Evolutionary conservation across 1,140 invertebrate genomes (phyloP), one percentile per base, ranked within the genome.

Genomic region (Armadillidium nasatum): DNA sequence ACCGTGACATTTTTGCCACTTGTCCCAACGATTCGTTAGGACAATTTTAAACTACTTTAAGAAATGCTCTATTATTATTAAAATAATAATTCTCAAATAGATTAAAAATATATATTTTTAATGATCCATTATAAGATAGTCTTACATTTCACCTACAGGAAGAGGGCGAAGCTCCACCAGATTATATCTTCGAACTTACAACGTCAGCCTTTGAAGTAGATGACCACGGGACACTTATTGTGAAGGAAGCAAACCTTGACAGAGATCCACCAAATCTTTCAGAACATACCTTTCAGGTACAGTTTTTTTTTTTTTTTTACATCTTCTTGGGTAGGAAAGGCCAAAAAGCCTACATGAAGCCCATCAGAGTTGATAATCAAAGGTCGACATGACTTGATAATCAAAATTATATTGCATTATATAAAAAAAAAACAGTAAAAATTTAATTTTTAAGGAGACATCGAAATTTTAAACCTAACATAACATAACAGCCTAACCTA

Each of bases 221-320:
- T 75, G 85, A 88, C 72, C 88, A 90, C 60, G 91, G 92, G 0
- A 86, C 88, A 69, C 84, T 96, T 9, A 86, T 94, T 0, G 93
- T 95, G 0, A 82, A 79, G 60, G 91, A 93, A 83, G 91, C 93
- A 80, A 90, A 91, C 83, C 85, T 96, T 66, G 94, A 96, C 83
- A 87, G 94, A 72, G 94, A 96, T 86, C 91, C 93, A 7, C 94
- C 94, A 0, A 94, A 91, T 83, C 91, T 91, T 0, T 91, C 91
- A 69, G 89, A 90, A 82, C 93, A 93, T 81, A 89, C 91, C 79
- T 94, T 95, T 83, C 90, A 92, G 84, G 89, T n/a, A n/a, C n/a
- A n/a, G 33, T 90, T 73, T 4, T 60, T 60, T 4, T 15, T 60
- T 60, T 13, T 13, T 2, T 60, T 3, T 1, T 60, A 50, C 50